phyloP scores from a whole-genome alignment of 1,140 invertebrate species.

The Diorhabda sublineata region DNA sequence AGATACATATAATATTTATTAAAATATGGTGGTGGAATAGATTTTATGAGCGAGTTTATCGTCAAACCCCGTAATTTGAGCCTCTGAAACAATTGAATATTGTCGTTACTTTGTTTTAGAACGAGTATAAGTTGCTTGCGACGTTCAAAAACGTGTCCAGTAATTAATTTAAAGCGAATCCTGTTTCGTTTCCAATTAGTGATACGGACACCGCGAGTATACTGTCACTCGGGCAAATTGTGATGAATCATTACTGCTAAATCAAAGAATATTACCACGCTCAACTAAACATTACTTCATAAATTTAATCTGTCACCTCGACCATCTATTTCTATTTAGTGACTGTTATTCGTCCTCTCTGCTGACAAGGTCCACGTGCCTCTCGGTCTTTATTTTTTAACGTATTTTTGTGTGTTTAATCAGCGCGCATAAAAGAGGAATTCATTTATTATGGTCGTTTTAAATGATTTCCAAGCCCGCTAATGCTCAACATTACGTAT shows the following conservation, averaged over 20 bases:
- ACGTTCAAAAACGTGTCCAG: slow-evolving; percentile 37
- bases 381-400: too few relatives aligned
- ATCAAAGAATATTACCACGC: slow-evolving; percentile 36
- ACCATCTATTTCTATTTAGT: slow-evolving; percentile 22
- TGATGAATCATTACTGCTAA: slow-evolving; percentile 40
- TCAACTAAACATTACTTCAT: slow-evolving; percentile 32
- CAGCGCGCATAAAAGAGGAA: too few relatives aligned
- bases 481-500: too few relatives aligned
- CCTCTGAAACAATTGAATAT: too few relatives aligned
- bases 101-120: too few relatives aligned
- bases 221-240: slow-evolving; percentile 37
- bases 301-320: slow-evolving; percentile 32
- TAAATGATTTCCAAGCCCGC: too few relatives aligned
- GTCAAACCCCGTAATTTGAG: too few relatives aligned
- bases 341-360: slow-evolving; percentile 16
- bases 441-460: too few relatives aligned
- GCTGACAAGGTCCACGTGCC: slow-evolving; percentile 16
- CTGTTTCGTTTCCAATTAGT: slow-evolving; percentile 32
- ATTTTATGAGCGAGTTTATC: too few relatives aligned
- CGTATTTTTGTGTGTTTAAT: too few relatives aligned
- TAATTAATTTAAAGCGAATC: slow-evolving; percentile 36
- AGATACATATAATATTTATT: too few relatives aligned
- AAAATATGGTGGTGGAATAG: too few relatives aligned
- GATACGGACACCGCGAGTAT: slow-evolving; percentile 33
- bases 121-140: neutral